phyloP scores from a whole-genome alignment of 2,113 vertebrate species.

The Nycticorax nycticorax region DNA sequence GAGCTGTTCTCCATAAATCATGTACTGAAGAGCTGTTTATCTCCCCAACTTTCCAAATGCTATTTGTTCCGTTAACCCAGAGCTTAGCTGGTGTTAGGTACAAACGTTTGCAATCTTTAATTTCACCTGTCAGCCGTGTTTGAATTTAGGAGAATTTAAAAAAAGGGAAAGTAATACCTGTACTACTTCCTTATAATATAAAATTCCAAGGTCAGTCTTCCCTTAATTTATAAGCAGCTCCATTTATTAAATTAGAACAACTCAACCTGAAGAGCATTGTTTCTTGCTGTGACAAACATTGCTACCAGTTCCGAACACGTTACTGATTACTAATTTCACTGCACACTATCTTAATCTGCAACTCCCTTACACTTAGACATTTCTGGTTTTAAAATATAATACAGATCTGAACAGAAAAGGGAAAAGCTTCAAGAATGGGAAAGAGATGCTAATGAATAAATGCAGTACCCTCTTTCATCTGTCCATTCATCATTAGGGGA shows the following conservation, averaged over 20 bases:
- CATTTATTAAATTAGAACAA: neutral
- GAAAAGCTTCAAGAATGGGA: neutral
- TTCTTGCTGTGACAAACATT: neutral
- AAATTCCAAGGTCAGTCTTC: constrained; percentile 13
- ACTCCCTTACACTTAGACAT: neutral
- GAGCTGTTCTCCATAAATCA: neutral
- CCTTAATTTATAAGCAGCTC: neutral
- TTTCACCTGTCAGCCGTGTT: neutral
- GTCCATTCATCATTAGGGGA: neutral
- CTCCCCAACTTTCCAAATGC: constrained; percentile 6
- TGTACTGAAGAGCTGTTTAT: neutral
- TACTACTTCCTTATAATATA: neutral
- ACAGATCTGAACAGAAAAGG: neutral
- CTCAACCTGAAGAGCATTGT: neutral
- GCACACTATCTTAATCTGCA: neutral
- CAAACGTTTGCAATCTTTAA: neutral
- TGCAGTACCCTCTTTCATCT: neutral
- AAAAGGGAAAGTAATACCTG: neutral
- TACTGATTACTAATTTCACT: neutral
- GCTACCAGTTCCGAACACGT: neutral
- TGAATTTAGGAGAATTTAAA: constrained; percentile 2
- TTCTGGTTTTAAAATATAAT: neutral
- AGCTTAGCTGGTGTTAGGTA: neutral
- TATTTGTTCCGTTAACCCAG: constrained; percentile 19
- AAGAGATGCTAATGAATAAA: neutral